Evolutionary conservation across 2,113 vertebrate genomes (phyloP).

Genomic region (Platanista minor): DNA sequence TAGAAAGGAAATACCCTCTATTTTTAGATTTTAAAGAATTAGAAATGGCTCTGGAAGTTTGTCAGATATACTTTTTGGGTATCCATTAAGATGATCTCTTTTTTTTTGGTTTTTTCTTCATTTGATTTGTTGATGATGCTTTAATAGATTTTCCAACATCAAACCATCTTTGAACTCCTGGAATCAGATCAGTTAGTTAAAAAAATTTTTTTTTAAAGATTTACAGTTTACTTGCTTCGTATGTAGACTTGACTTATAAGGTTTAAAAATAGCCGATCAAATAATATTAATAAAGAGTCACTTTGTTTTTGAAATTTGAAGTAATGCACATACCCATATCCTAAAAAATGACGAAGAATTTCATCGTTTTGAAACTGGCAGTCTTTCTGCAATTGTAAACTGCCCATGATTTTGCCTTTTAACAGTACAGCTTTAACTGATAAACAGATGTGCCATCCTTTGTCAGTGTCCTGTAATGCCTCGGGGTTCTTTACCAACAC

Average conservation of each 20-base stretch:
- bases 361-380: neutral
- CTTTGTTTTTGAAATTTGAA: constrained; percentile 31
- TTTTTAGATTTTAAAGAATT: constrained; percentile 38
- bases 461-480: neutral
- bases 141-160: neutral
- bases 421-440: neutral
- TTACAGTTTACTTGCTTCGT: constrained; percentile 18
- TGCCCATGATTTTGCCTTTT: neutral
- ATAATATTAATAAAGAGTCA: neutral
- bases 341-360: neutral
- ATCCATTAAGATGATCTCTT: neutral
- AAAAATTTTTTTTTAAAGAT: neutral
- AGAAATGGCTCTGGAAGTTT: neutral
- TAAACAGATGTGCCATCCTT: neutral
- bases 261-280: constrained; percentile 21
- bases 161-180: neutral
- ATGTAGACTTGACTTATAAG: neutral
- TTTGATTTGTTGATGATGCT: neutral
- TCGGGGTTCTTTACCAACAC: neutral
- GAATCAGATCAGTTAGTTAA: neutral
- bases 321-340: neutral
- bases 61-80: neutral
- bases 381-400: neutral
- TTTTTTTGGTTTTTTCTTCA: neutral
- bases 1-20: neutral